Conservation (phyloP, 1,140 invertebrate species). For the Drosophila azteca region DNA sequence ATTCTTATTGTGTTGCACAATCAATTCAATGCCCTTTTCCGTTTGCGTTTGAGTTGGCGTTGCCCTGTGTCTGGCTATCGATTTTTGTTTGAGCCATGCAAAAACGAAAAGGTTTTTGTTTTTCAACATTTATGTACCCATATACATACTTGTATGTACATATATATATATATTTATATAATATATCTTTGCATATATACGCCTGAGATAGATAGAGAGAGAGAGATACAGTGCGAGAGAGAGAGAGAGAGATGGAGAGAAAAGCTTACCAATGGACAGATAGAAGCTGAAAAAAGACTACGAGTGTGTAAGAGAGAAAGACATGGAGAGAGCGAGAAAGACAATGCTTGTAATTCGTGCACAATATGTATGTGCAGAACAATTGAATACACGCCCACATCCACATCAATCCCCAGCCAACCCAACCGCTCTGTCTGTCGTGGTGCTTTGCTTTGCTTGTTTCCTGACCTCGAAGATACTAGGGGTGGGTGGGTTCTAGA, state of each 20-base stretch:
- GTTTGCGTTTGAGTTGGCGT: conserved; percentile 15
- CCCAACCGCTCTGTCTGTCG: conserved; percentile 22
- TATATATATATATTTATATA: neutral
- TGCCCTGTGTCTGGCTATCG: conserved; percentile 33
- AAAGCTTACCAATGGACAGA: conserved; percentile 4
- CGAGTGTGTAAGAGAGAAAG: too few species aligned
- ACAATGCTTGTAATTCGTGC: conserved; percentile 52
- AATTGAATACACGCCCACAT: conserved; percentile 70
- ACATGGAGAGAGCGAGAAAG: too few species aligned
- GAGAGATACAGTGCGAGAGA: neutral
- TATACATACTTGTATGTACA: conserved; percentile 1
- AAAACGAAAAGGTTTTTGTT: conserved; percentile 54
- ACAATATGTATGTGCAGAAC: conserved; percentile 60
- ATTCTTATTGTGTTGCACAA: conserved; percentile 52
- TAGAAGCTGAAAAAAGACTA: too few species aligned
- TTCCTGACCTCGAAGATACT: conserved; percentile 14
- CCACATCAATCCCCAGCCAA: conserved; percentile 43
- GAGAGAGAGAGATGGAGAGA: conserved; percentile 14
- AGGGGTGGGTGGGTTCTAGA: conserved; percentile 19
- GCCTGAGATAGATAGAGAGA: conserved; percentile 10
- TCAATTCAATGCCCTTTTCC: conserved; percentile 33
- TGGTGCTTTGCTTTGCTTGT: conserved; percentile 12
- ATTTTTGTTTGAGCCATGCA: conserved; percentile 46
- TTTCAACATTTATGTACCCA: conserved; percentile 22
- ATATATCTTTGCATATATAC: neutral